Percentiles rank a stretch among this genome's conserved stretches.
phyloP scores from a whole-genome alignment of 2,797 vertebrate species.

The Sebastiscus albofasciatus region DNA sequence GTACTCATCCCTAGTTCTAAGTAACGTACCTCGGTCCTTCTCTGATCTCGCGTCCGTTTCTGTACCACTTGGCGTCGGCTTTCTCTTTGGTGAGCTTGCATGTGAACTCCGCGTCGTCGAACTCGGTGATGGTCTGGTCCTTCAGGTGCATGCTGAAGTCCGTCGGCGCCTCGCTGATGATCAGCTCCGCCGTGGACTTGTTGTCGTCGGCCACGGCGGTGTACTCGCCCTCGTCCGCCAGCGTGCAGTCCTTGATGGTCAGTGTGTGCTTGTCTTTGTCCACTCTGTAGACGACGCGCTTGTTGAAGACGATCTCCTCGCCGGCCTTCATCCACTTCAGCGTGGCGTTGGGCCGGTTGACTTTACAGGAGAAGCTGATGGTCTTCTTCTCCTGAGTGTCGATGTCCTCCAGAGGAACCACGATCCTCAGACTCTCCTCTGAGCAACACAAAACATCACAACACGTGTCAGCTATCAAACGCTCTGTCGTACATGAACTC shows the following conservation, averaged over 20 bases:
- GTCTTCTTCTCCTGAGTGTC: slow-evolving; percentile 98
- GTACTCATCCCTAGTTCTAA: background rate
- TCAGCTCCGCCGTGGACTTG: slow-evolving; percentile 92
- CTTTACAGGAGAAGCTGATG: slow-evolving; percentile 95
- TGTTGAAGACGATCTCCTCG: slow-evolving; percentile 89
- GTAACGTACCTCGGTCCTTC: slow-evolving; percentile 90
- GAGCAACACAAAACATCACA: slow-evolving; percentile 44
- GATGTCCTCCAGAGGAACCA: slow-evolving; percentile 93
- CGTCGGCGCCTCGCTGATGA: slow-evolving; percentile 96
- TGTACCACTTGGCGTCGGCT: slow-evolving; percentile 95
- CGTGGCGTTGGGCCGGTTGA: slow-evolving; percentile 91
- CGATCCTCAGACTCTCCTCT: slow-evolving; percentile 95
- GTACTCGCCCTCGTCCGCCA: slow-evolving; percentile 96
- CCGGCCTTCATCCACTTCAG: slow-evolving; percentile 94
- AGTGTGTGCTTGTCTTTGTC: slow-evolving; percentile 96
- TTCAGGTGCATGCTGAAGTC: slow-evolving; percentile 91
- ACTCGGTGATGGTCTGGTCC: slow-evolving; percentile 96
- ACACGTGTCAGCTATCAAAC: background rate
- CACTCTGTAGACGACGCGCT: slow-evolving; percentile 88
- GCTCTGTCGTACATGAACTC: too few relatives aligned
- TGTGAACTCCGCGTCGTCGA: slow-evolving; percentile 93
- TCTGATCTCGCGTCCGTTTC: slow-evolving; percentile 94
- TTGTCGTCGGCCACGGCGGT: slow-evolving; percentile 88
- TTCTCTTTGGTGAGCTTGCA: slow-evolving; percentile 96
- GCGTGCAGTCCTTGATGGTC: slow-evolving; percentile 93